Conservation (phyloP, 2,888 invertebrate species). For the Dicroscelio sp. region DNA sequence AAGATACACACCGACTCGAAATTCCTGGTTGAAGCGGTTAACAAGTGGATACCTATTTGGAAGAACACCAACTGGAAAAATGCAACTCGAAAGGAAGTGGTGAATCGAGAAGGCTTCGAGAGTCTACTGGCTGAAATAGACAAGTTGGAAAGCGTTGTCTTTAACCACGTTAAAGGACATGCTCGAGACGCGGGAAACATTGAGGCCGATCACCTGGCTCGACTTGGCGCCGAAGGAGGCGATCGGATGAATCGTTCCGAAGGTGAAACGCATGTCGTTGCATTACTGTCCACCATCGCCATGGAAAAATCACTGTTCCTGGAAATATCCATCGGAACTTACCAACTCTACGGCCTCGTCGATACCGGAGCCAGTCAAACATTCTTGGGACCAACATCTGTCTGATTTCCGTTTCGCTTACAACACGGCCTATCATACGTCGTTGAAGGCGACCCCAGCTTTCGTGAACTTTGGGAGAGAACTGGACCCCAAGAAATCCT, state of each 20-base stretch:
- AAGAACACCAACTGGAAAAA: not conserved
- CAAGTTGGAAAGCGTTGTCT: not conserved
- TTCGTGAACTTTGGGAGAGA: too few relatives aligned
- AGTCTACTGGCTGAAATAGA: not conserved
- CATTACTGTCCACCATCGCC: too few relatives aligned
- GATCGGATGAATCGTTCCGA: too few relatives aligned
- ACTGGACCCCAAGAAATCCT: too few relatives aligned
- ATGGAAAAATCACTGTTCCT: too few relatives aligned
- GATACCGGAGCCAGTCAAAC: too few relatives aligned
- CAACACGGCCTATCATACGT: slow-evolving; percentile 27
- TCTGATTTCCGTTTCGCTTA: slow-evolving; percentile 69
- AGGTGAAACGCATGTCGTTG: too few relatives aligned
- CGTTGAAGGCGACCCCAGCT: too few relatives aligned
- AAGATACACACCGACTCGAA: not conserved
- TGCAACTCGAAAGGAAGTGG: not conserved
- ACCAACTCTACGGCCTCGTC: too few relatives aligned
- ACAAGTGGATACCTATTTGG: not conserved
- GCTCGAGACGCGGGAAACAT: not conserved
- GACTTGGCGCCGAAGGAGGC: too few relatives aligned
- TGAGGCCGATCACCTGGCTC: not conserved
- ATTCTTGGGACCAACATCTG: slow-evolving; percentile 82
- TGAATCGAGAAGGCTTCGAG: not conserved
- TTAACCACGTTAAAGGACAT: not conserved
- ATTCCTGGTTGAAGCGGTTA: not conserved
- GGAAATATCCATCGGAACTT: too few relatives aligned